Evolutionary conservation across 2,797 vertebrate species (phyloP).

Genomic region (Leptatherina wallacei): DNA sequence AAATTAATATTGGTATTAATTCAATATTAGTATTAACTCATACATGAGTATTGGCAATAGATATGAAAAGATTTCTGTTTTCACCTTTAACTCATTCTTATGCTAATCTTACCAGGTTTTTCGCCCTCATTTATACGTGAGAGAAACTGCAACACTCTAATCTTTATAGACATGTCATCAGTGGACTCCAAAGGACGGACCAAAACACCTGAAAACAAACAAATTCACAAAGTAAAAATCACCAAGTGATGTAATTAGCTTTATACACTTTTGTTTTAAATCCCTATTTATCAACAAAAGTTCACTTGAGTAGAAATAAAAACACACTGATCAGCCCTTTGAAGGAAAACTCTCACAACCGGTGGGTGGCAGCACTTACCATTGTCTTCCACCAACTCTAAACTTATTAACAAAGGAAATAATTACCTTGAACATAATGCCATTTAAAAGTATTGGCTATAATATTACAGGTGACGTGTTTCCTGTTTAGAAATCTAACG

Average conservation of each 20-base stretch:
- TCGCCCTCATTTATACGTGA: conserved; percentile 75
- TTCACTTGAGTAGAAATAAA: neutral
- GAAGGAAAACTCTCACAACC: neutral
- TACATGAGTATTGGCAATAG: too few relatives aligned
- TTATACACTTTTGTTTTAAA: neutral
- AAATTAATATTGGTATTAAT: too few relatives aligned
- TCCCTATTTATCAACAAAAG: neutral
- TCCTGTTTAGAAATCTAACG: too few relatives aligned
- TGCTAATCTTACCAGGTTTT: conserved; percentile 66
- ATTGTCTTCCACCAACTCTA: too few relatives aligned
- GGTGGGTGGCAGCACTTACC: neutral
- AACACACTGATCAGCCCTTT: neutral
- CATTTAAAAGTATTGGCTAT: too few relatives aligned
- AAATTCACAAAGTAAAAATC: neutral
- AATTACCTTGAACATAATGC: too few relatives aligned
- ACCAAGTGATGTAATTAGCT: neutral
- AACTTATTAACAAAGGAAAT: too few relatives aligned
- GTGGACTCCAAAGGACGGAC: conserved; percentile 55
- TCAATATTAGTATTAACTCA: too few relatives aligned
- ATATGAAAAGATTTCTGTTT: neutral
- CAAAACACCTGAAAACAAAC: conserved; percentile 68
- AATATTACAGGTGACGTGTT: too few relatives aligned
- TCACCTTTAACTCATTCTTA: neutral
- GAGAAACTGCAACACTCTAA: conserved; percentile 78
- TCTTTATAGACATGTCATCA: conserved; percentile 42